A percentile compares a stretch with the other conserved stretches of the same genome.
These are phyloP conservation scores for Drosophila elegans DNA, from an alignment of 1,140 invertebrate species.

Conservation along the genomic window DNA sequence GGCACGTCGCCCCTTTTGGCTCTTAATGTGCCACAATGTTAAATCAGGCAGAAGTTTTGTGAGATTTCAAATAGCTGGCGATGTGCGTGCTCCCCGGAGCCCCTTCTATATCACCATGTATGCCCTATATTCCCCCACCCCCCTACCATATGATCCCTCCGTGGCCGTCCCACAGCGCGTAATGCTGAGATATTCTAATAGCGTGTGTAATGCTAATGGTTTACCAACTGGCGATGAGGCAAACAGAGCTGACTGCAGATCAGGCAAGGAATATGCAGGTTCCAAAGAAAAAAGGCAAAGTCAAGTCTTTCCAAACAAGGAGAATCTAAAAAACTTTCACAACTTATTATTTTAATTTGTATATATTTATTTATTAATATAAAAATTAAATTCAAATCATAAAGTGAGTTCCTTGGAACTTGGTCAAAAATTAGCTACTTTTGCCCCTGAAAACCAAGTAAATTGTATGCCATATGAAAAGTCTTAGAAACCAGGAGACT, in stretches of 20 bases:
- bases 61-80: slow-evolving; percentile 63
- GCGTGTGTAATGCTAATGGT: slow-evolving; percentile 72
- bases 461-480: too few species aligned
- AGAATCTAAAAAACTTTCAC: too few species aligned
- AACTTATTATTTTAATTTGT: too few species aligned
- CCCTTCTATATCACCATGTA: background rate
- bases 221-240: slow-evolving; percentile 1
- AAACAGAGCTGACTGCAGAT: background rate
- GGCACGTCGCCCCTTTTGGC: slow-evolving; percentile 10
- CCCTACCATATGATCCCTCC: background rate
- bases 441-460: too few species aligned
- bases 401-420: too few species aligned
- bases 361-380: too few species aligned
- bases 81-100: slow-evolving; percentile 38
- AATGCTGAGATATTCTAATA: slow-evolving; percentile 74
- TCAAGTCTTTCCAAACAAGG: too few species aligned
- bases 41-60: slow-evolving; percentile 75
- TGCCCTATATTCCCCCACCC: too few species aligned
- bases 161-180: slow-evolving; percentile 17
- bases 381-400: too few species aligned
- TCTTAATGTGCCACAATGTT: slow-evolving; percentile 60
- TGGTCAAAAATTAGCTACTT: too few species aligned
- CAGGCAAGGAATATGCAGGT: background rate
- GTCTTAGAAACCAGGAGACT: too few species aligned
- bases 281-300: background rate